Evolutionary conservation across 1,140 invertebrate genomes (phyloP).

Genomic region (Aphelenchoides avenae): DNA sequence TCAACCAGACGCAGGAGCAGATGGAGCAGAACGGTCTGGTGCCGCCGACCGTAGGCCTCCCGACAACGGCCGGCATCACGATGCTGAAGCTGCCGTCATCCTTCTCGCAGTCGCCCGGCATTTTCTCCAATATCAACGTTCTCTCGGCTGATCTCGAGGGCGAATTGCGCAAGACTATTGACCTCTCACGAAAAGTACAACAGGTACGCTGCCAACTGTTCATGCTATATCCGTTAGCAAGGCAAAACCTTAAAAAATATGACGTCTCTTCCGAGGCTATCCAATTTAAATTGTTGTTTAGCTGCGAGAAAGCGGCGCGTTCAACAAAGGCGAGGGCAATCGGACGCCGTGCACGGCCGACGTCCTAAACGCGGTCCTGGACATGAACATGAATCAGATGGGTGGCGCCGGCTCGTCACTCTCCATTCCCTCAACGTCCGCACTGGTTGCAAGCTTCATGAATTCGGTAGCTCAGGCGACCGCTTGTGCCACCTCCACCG

Average conservation of each 20-base stretch:
- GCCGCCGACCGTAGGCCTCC: conserved; percentile 13
- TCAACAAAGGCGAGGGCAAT: conserved; percentile 38
- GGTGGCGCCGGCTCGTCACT: conserved; percentile 4
- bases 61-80: conserved; percentile 26
- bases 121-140: conserved; percentile 45
- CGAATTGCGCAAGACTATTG: conserved; percentile 41
- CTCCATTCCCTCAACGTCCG: conserved; percentile 33
- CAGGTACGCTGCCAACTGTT: no score
- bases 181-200: conserved; percentile 42
- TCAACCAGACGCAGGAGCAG: conserved; percentile 33
- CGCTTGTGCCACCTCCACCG: conserved; percentile 2
- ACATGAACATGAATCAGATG: conserved; percentile 42
- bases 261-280: no score
- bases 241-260: neutral
- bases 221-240: neutral
- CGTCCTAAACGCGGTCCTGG: conserved; percentile 43
- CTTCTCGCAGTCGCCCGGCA: conserved; percentile 41
- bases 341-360: conserved; percentile 46
- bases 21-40: conserved; percentile 17
- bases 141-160: conserved; percentile 37
- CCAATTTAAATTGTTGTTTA: conserved; percentile 11
- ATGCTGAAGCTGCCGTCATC: conserved; percentile 43
- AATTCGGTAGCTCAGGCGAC: conserved; percentile 9
- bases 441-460: conserved; percentile 28
- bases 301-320: conserved; percentile 35